These are phyloP conservation scores for Circaetus gallicus DNA, from an alignment of 2,113 vertebrate genomes.

Conservation along the genomic window DNA sequence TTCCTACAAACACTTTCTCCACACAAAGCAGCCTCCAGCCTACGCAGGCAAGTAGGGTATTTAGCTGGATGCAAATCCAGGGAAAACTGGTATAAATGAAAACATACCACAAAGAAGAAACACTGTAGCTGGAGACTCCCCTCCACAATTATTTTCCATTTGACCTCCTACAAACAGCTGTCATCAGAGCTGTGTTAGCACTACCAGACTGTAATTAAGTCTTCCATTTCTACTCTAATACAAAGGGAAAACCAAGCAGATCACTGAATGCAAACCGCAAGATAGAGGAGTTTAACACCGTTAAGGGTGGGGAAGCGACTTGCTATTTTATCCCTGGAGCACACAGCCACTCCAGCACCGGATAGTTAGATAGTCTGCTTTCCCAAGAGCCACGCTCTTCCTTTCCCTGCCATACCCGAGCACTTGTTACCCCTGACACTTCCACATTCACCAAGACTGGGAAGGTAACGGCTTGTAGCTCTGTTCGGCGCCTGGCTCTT, in stretches of 20 bases:
- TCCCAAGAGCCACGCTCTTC: background rate
- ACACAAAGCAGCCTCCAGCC: background rate
- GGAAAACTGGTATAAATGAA: background rate
- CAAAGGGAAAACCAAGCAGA: background rate
- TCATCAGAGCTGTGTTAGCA: background rate
- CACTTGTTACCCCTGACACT: background rate
- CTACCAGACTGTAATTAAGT: background rate
- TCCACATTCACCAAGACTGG: background rate
- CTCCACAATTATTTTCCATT: background rate
- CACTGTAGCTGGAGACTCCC: background rate
- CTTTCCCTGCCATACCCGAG: background rate
- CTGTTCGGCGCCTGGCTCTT: background rate
- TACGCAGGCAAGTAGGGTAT: accelerated
- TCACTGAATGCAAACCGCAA: background rate
- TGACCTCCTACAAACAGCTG: background rate
- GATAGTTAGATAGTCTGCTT: background rate
- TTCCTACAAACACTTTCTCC: background rate
- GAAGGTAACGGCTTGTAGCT: background rate
- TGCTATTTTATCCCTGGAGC: background rate
- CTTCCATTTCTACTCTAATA: background rate
- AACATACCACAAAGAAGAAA: background rate
- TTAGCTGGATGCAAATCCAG: background rate
- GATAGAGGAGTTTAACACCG: background rate
- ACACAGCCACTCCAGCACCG: background rate
- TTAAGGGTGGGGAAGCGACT: background rate